Conservation (phyloP, 2,113 vertebrate species). For the Ctenodactylus gundi region DNA sequence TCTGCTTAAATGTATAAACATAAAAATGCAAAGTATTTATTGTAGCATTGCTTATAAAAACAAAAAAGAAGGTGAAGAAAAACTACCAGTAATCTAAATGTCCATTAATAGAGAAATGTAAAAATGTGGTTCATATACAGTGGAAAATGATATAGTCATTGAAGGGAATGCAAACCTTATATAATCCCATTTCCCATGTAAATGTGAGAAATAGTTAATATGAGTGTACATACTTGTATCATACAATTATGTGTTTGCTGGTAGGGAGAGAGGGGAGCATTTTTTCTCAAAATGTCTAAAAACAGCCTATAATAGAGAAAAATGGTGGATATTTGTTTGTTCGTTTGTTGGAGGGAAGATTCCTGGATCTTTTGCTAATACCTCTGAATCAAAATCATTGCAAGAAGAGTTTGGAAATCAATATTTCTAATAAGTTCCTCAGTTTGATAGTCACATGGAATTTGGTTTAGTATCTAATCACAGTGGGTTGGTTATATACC, state of each 20-base stretch:
- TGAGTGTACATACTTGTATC: neutral
- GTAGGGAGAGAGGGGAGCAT: neutral
- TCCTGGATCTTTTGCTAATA: neutral
- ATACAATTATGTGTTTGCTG: neutral
- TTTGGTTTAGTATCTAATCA: neutral
- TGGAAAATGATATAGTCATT: slow-evolving; percentile 38
- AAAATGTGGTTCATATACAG: neutral
- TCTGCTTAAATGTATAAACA: neutral
- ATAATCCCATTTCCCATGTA: neutral
- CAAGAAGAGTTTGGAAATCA: neutral
- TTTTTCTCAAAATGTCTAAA: slow-evolving; percentile 35
- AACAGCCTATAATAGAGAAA: neutral
- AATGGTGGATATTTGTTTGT: too few species aligned
- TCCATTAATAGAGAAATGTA: neutral
- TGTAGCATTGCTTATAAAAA: slow-evolving; percentile 49
- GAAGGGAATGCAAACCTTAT: neutral
- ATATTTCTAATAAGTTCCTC: slow-evolving; percentile 3
- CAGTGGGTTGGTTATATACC: neutral
- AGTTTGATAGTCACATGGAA: neutral
- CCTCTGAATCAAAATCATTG: slow-evolving; percentile 1
- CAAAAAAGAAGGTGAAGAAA: too few species aligned
- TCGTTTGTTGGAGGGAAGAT: slow-evolving; percentile 9
- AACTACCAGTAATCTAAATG: neutral
- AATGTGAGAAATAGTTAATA: neutral
- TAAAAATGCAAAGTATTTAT: neutral